A percentile compares a stretch with the other conserved stretches of the same genome.
These are phyloP conservation scores for Andrena praecox DNA, from an alignment of 2,888 invertebrate genomes.

Conservation along the genomic window DNA sequence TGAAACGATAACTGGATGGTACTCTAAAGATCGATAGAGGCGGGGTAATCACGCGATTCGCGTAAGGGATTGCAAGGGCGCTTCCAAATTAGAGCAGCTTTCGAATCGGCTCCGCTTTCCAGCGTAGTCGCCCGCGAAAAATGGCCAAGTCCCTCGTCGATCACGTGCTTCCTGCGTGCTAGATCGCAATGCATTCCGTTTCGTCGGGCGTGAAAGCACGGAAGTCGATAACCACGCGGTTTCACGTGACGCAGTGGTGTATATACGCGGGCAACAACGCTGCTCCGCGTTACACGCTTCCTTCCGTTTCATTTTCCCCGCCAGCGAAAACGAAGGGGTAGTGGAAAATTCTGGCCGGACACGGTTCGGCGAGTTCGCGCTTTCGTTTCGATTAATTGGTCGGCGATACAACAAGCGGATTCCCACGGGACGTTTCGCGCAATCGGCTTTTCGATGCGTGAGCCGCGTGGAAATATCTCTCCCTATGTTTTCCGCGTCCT, in stretches of 20 bases:
- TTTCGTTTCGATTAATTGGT: background rate
- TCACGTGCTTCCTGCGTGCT: constrained; percentile 30
- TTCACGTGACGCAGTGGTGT: constrained; percentile 51
- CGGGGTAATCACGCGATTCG: background rate
- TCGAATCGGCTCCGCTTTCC: background rate
- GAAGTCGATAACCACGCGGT: constrained; percentile 39
- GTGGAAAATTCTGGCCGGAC: constrained; percentile 9
- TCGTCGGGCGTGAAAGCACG: constrained; percentile 28
- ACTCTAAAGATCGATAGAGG: too few relatives aligned
- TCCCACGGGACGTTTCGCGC: background rate
- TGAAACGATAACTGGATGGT: background rate
- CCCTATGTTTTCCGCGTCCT: background rate
- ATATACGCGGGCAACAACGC: constrained; percentile 54
- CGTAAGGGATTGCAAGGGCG: background rate
- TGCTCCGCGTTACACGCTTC: constrained; percentile 33
- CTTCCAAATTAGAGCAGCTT: background rate
- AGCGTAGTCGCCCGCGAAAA: background rate
- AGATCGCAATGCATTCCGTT: constrained; percentile 31
- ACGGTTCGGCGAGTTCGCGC: background rate
- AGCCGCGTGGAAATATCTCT: background rate
- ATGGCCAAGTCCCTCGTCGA: constrained; percentile 21
- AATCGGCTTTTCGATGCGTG: constrained; percentile 7
- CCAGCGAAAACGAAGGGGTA: constrained; percentile 3
- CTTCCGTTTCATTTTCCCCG: constrained; percentile 31
- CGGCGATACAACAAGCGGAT: background rate